phyloP scores from a whole-genome alignment of 1,140 invertebrate species.

The Drosophila nigromelanica region DNA sequence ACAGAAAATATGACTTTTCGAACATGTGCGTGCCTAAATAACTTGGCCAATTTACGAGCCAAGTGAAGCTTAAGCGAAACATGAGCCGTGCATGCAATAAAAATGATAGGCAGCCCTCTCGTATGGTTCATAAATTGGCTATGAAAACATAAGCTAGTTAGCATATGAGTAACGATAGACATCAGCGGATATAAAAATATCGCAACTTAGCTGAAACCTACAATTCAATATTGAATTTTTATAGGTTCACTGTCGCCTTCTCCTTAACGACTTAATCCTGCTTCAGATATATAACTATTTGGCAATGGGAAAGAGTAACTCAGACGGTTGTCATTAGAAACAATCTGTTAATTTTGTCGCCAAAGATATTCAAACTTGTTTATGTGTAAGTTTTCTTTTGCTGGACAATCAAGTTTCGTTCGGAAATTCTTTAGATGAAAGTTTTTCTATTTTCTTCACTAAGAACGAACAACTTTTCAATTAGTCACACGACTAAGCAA shows the following conservation, averaged over 20 bases:
- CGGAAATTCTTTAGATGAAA: conserved; percentile 38
- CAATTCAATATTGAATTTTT: conserved; percentile 39
- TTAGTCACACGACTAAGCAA: conserved; percentile 76
- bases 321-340: neutral
- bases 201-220: conserved; percentile 7
- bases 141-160: conserved; percentile 32
- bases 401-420: conserved; percentile 54
- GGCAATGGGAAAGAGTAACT: neutral
- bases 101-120: conserved; percentile 51
- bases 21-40: conserved; percentile 63
- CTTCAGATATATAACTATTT: neutral
- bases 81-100: conserved; percentile 56
- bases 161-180: neutral
- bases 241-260: conserved; percentile 23
- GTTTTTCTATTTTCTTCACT: conserved; percentile 58
- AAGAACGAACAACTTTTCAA: conserved; percentile 73
- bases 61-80: conserved; percentile 65
- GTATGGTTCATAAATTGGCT: conserved; percentile 38
- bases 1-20: conserved; percentile 47
- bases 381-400: neutral
- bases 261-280: conserved; percentile 9
- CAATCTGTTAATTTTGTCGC: conserved; percentile 10
- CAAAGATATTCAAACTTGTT: conserved; percentile 12
- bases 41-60: conserved; percentile 55
- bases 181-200: conserved; percentile 7